Evolutionary conservation across 2,797 vertebrate species (phyloP), one percentile per base, ranked within the genome.

Genomic region (Diceros bicornis): DNA sequence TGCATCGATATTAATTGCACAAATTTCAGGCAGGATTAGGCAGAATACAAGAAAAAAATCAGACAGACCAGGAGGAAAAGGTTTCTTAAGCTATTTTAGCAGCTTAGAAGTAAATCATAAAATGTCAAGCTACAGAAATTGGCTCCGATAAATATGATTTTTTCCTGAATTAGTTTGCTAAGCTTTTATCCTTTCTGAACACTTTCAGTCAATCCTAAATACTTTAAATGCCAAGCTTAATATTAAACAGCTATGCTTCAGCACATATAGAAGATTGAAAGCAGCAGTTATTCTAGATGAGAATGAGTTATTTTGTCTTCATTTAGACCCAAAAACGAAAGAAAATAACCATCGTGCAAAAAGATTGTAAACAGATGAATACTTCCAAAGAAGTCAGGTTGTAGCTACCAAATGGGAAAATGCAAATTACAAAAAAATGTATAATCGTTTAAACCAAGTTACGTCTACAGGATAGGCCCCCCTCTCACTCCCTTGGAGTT

Each of bases 101-200:
- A 98, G 98, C 98, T 99, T 98, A 98, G 94, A 98, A 98, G 96
- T 97, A 98, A 99, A 99, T 98, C 97, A 98, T 95, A 98, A 98
- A 98, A 98, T 98, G 98, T 98, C 98, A 98, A 98, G 97, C 97
- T 97, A 98, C 96, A 99, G 98, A 98, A 98, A 98, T 98, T 98
- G 98, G 97, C 98, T 98, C 97, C 37, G 97, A 98, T 99, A 98
- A 98, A 98, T 98, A 98, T 68, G 98, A 97, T 97, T 98, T 98
- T 97, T 95, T 96, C 92, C 84, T 97, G 97, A 98, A 98, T 98
- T 99, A 98, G 96, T 98, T 98, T 97, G 97, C 97, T 98, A 98
- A 98, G 97, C 98, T 98, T 98, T 98, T 98, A 98, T 96, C 97
- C 97, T 98, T 98, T 89, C 94, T 97, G 95, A 98, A 98, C 94